Evolutionary conservation across 2,797 vertebrate species (phyloP).

Genomic region (Lophius americanus): DNA sequence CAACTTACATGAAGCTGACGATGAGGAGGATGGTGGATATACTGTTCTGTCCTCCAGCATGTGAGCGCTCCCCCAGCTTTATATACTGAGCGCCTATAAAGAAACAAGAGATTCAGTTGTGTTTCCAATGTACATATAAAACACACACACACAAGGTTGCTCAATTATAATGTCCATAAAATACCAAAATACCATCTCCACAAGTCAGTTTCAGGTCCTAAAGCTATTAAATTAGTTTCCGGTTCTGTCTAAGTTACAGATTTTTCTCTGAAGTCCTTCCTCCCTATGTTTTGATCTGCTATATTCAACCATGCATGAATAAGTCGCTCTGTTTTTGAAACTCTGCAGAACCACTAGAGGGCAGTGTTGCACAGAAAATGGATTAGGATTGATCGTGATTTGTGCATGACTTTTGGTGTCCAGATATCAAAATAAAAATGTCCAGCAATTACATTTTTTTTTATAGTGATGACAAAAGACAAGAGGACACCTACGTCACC

Average conservation of each 20-base stretch:
- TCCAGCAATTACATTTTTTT: too few species aligned
- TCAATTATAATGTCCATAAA: background rate
- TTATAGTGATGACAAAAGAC: too few species aligned
- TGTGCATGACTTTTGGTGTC: too few species aligned
- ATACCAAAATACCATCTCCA: background rate
- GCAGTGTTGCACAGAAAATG: background rate
- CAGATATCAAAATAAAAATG: too few species aligned
- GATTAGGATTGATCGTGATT: background rate
- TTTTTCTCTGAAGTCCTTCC: background rate
- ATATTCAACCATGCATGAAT: background rate
- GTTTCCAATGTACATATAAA: background rate
- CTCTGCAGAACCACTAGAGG: conserved; percentile 35
- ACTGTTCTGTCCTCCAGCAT: conserved; percentile 70
- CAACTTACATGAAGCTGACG: conserved; percentile 91
- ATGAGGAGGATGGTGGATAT: conserved; percentile 89
- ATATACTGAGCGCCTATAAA: conserved; percentile 71
- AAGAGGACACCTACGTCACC: too few species aligned
- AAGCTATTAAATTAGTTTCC: background rate
- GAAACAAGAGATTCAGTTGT: background rate
- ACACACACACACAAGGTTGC: background rate
- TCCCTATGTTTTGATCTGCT: background rate
- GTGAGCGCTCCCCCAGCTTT: conserved; percentile 73
- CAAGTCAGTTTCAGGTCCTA: background rate
- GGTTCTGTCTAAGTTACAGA: background rate
- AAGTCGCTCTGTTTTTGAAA: background rate